Conservation (phyloP, 2,888 invertebrate genomes). For the Microplitis deprimator region DNA sequence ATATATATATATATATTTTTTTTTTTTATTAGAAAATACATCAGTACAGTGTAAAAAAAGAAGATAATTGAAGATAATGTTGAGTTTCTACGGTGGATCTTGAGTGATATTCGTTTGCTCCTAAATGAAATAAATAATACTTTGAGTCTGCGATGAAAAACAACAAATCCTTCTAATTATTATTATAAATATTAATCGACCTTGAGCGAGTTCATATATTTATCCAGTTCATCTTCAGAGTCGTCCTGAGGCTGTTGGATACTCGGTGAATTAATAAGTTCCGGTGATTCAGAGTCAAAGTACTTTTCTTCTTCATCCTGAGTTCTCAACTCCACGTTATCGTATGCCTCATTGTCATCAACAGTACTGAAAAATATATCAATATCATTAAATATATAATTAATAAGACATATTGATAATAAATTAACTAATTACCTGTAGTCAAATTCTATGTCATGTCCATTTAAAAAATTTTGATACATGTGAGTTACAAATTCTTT, state of each 20-base stretch:
- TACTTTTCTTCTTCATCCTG: conserved; percentile 92
- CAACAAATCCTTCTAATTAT: background rate
- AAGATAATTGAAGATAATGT: background rate
- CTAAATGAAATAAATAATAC: conserved; percentile 27
- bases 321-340: conserved; percentile 80
- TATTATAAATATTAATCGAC: conserved; percentile 60
- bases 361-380: conserved; percentile 74
- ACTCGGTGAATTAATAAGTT: conserved; percentile 58
- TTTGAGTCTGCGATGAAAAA: conserved; percentile 22
- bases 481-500: conserved; percentile 89
- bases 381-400: conserved; percentile 7
- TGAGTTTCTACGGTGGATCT: conserved; percentile 9
- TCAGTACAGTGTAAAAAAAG: background rate
- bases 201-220: conserved; percentile 77
- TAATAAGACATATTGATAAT: conserved; percentile 9
- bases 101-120: conserved; percentile 18
- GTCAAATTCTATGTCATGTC: conserved; percentile 87
- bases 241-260: conserved; percentile 57
- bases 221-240: conserved; percentile 79
- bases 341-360: conserved; percentile 86
- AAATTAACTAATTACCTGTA: conserved; percentile 74
- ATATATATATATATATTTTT: background rate
- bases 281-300: conserved; percentile 87
- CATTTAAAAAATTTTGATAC: conserved; percentile 88
- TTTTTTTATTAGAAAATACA: conserved; percentile 2